Base-by-base conservation (phyloP, 1,140 invertebrate species). In the Tetramorium alpestre region DNA sequence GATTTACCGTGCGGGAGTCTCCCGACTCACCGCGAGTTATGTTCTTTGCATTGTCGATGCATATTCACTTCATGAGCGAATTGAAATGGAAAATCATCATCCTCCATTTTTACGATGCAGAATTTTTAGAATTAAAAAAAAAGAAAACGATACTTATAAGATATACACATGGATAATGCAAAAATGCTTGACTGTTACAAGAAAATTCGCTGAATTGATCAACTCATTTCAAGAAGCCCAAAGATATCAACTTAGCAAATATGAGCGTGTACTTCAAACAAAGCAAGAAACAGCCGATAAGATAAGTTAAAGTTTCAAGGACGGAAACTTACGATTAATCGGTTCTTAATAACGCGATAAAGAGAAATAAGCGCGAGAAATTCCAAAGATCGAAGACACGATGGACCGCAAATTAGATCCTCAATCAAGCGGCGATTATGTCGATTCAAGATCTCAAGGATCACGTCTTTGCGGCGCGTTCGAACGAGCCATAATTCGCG, bases 1-100 rank as follows among this genome's bases (percentile, higher is more conserved):
- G 92, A 93, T 93, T 93, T 93, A 93, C 87, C 81, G 85, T 47
- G 80, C 69, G 76, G n/a, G 51, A 28, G n/a, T 62, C 56, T 25
- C 54, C 41, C 25, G 65, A 1, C 38, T 72, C 54, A 58, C 54
- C 51, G 54, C 69, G 80, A 49, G 69, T 13, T 84, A 18, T 73
- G 28, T 13, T 73, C 41, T 5, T 75, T n/a, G 28, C 54, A 44
- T 62, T 49, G 54, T 73, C 67, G 49, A 16, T 22, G 22, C 22
- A 22, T 22, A 22, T 22, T 22, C 22, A 22, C 18, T 28, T 49
- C 41, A 25, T 25, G 18, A 33, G 22, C 22, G 3, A 81, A 81
- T 69, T 25, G 22, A 70, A 16, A 11, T 41, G 33, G 22, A 70
- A 81, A 65, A n/a, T 78, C 18, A 28, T 28, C 58, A 22, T 28